These are phyloP conservation scores for Cheirogaleus medius DNA, from an alignment of 2,113 vertebrate species.

Conservation along the genomic window DNA sequence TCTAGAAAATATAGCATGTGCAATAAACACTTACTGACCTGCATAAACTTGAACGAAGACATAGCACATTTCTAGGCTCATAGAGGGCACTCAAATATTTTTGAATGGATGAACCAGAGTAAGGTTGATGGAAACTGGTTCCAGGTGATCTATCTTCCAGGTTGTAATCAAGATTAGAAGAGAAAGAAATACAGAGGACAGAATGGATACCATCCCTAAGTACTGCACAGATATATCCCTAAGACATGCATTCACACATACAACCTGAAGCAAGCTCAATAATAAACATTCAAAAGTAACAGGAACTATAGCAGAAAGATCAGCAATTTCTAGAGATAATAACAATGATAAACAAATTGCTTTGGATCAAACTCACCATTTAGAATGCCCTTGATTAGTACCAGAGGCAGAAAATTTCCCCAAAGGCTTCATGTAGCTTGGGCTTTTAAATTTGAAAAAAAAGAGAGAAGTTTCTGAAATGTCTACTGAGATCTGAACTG, in stretches of 20 bases:
- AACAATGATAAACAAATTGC: neutral
- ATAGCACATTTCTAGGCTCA: neutral
- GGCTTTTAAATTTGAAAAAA: neutral
- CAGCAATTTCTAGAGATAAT: neutral
- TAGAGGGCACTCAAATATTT: neutral
- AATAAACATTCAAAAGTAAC: neutral
- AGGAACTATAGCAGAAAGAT: neutral
- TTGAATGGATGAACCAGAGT: neutral
- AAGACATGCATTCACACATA: neutral
- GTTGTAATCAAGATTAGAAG: neutral
- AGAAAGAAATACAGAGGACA: neutral
- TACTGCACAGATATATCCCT: neutral
- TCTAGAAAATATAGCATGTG: neutral
- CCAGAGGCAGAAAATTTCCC: neutral
- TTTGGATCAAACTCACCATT: neutral
- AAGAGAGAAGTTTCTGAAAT: neutral
- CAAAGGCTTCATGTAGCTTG: neutral
- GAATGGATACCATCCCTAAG: neutral
- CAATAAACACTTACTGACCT: neutral
- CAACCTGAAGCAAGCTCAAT: neutral
- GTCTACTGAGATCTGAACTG: neutral
- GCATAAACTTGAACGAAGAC: neutral
- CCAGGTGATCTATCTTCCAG: neutral
- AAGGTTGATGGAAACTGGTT: neutral
- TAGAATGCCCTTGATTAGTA: neutral